Conservation (phyloP, 1,140 invertebrate species). For the Bombus impatiens region DNA sequence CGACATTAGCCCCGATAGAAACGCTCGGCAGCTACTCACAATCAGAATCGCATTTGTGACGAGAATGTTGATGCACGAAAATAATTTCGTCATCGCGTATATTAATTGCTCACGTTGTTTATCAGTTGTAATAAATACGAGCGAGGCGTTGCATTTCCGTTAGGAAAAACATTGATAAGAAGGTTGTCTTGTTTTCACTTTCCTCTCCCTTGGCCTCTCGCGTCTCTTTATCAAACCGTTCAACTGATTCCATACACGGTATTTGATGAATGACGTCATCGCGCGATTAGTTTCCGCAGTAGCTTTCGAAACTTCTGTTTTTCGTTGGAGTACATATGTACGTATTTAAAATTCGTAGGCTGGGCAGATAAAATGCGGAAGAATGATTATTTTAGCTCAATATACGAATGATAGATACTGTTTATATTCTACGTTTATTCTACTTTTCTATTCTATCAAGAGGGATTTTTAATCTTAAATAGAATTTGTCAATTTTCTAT, state of each 20-base stretch:
- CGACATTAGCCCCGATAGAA: neutral
- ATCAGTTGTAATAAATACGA: constrained; percentile 27
- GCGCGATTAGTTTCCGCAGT: neutral
- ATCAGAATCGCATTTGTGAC: neutral
- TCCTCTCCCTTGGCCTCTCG: neutral
- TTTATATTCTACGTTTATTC: no score
- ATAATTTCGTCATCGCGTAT: constrained; percentile 46
- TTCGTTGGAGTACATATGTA: neutral
- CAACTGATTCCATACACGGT: constrained; percentile 19
- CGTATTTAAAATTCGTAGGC: neutral
- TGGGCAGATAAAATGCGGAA: neutral
- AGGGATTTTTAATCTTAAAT: no score
- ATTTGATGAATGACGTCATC: neutral
- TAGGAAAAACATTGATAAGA: constrained; percentile 58
- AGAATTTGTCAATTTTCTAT: no score
- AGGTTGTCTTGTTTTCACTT: neutral
- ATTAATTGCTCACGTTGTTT: constrained; percentile 38
- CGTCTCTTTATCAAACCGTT: constrained; percentile 6
- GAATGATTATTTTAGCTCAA: no score
- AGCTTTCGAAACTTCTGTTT: neutral
- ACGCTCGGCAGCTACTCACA: no score
- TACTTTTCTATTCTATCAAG: no score
- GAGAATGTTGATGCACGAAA: constrained; percentile 12
- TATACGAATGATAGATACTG: no score
- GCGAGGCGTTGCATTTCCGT: constrained; percentile 38